Evolutionary conservation across 2,888 invertebrate genomes (phyloP).

Genomic region (Parasteatoda lunata): DNA sequence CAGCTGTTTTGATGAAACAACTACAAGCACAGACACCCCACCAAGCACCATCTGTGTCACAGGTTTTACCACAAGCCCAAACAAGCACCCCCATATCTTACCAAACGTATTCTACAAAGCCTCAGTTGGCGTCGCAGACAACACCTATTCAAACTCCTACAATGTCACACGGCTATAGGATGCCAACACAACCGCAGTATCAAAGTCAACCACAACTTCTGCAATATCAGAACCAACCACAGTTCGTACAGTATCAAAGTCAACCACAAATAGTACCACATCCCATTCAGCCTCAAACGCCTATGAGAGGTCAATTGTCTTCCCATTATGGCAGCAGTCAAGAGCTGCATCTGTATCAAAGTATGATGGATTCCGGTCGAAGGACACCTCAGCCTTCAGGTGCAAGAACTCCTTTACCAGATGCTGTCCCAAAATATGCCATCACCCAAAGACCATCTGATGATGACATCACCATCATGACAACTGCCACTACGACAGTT

Average conservation of each 20-base stretch:
- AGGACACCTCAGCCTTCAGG: slow-evolving; percentile 5
- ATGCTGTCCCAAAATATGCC: slow-evolving; percentile 44
- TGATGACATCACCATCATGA: slow-evolving; percentile 67
- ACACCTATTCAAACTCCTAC: slow-evolving; percentile 16
- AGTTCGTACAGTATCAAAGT: slow-evolving; percentile 34
- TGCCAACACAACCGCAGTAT: slow-evolving; percentile 13
- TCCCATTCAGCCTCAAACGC: slow-evolving; percentile 20
- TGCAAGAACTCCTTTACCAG: slow-evolving; percentile 45
- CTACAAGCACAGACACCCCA: slow-evolving; percentile 24
- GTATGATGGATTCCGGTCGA: slow-evolving; percentile 18
- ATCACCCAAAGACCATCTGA: slow-evolving; percentile 25
- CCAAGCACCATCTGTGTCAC: slow-evolving; percentile 14
- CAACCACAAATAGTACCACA: slow-evolving; percentile 34
- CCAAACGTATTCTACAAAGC: neutral
- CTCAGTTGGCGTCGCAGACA: neutral
- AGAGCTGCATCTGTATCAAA: slow-evolving; percentile 29
- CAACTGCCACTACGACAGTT: slow-evolving; percentile 62
- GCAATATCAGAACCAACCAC: slow-evolving; percentile 46
- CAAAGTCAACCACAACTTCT: slow-evolving; percentile 28
- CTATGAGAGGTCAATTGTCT: slow-evolving; percentile 13
- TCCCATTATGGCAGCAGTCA: slow-evolving; percentile 27
- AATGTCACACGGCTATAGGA: neutral
- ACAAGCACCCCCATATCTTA: neutral
- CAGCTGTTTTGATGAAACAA: slow-evolving; percentile 11
- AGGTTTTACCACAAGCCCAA: neutral